Base-by-base conservation (phyloP, 2,888 invertebrate genomes). In the Carabus problematicus region DNA sequence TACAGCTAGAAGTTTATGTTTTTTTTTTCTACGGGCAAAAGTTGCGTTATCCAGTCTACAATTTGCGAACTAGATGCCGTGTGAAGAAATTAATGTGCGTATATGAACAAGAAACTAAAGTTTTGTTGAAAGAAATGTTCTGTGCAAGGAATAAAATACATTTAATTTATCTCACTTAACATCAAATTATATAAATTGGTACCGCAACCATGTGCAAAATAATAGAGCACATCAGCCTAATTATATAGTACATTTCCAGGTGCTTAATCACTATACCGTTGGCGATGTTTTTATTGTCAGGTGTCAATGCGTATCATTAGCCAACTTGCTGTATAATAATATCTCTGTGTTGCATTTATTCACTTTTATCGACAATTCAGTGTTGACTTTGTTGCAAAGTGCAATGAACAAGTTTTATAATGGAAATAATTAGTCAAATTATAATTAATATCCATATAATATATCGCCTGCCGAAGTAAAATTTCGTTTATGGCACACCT, bases 121-220 rank as follows among this genome's bases (percentile, higher is more conserved):
- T 29, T 29, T 29, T 6, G 29, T 29, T 29, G 6, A 29, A 29
- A 29, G 29, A 52, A 52, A 19, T 52, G 52, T 52, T 52, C 64
- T 45, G 55, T 55, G 64, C 56, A 64, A 45, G 42, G 54, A 56
- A 64, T 64, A 64, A 45, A 64, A 64, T 64, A 55, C 55, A 64
- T 64, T 63, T 63, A 12, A 45, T 40, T 68, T 68, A 60, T 60
- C 60, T 68, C 41, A 16, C 18, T 61, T 52, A 54, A 12, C 68
- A 68, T 68, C 68, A 68, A 68, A 68, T 68, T 68, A 68, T 54
- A 68, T 68, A 68, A 68, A 68, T 68, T 68, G 60, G 61, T 61
- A 68, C 52, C 40, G 60, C 60, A 56, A 29, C 56, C 49, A 54
- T 60, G 42, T 61, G 55, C 60, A 60, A 66, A 68, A 68, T 68